Percentiles rank a stretch among this genome's conserved stretches.
Evolutionary conservation across 2,888 invertebrate genomes (phyloP).

Genomic region (Acronicta leporina): DNA sequence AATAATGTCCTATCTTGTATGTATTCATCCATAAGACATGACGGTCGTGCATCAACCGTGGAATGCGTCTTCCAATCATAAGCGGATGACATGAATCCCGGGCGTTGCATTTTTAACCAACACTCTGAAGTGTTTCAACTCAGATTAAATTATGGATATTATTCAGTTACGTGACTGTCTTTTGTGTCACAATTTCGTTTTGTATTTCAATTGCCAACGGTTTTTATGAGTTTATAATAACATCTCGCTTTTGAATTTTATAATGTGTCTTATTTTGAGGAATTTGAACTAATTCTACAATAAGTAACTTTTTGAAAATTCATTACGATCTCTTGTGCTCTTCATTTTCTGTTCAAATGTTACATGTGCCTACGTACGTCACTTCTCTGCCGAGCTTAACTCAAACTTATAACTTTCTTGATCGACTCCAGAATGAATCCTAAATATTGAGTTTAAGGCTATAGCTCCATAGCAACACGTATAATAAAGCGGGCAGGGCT

Average conservation of each 20-base stretch:
- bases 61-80: constrained; percentile 80
- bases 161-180: constrained; percentile 49
- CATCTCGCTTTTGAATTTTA: constrained; percentile 2
- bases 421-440: constrained; percentile 8
- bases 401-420: constrained; percentile 7
- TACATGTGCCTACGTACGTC: too few species aligned
- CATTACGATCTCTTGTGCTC: neutral
- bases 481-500: constrained; percentile 63
- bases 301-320: neutral
- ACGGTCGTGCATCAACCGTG: constrained; percentile 67
- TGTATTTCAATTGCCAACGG: constrained; percentile 19
- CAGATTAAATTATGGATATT: constrained; percentile 61
- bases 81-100: constrained; percentile 72
- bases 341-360: neutral
- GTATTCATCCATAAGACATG: constrained; percentile 57
- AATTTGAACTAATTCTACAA: neutral
- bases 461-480: constrained; percentile 54
- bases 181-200: constrained; percentile 39
- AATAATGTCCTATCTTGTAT: constrained; percentile 51
- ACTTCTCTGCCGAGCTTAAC: neutral
- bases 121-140: constrained; percentile 60
- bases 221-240: constrained; percentile 10
- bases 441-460: constrained; percentile 42
- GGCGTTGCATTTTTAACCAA: constrained; percentile 71
- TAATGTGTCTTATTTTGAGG: neutral